A percentile compares a stretch with the other conserved stretches of the same genome.
phyloP scores from a whole-genome alignment of 2,888 invertebrate genomes.

The Barypeithes pellucidus region DNA sequence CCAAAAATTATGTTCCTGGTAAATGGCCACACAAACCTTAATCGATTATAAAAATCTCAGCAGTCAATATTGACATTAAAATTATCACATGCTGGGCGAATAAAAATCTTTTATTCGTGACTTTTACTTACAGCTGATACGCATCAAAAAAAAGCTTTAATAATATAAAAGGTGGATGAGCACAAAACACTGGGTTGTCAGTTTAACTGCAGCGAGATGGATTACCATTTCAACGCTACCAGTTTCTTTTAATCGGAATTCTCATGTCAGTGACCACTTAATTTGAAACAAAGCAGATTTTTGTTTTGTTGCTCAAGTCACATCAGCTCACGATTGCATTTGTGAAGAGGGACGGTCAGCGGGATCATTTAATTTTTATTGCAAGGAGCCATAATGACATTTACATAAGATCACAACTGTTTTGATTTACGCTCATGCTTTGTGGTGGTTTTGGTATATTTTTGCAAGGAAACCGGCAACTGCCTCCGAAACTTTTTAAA shows the following conservation, averaged over 20 bases:
- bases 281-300: conserved; percentile 47
- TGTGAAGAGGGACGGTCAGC: background rate
- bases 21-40: too few species aligned
- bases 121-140: background rate
- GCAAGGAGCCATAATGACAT: background rate
- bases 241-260: conserved; percentile 47
- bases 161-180: conserved; percentile 14
- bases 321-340: conserved; percentile 12
- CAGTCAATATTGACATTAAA: conserved; percentile 3
- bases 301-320: conserved; percentile 36
- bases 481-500: too few species aligned
- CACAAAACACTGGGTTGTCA: conserved; percentile 31
- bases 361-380: background rate
- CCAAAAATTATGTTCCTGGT: too few species aligned
- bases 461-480: too few species aligned
- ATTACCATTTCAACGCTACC: conserved; percentile 46
- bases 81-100: conserved; percentile 9
- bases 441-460: too few species aligned
- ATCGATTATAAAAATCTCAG: background rate
- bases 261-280: conserved; percentile 49
- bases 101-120: background rate
- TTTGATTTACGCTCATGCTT: too few species aligned
- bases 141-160: conserved; percentile 15
- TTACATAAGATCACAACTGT: background rate
- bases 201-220: conserved; percentile 38